Evolutionary conservation across 2,797 vertebrate species (phyloP).

Genomic region (Etheostoma perlongum): DNA sequence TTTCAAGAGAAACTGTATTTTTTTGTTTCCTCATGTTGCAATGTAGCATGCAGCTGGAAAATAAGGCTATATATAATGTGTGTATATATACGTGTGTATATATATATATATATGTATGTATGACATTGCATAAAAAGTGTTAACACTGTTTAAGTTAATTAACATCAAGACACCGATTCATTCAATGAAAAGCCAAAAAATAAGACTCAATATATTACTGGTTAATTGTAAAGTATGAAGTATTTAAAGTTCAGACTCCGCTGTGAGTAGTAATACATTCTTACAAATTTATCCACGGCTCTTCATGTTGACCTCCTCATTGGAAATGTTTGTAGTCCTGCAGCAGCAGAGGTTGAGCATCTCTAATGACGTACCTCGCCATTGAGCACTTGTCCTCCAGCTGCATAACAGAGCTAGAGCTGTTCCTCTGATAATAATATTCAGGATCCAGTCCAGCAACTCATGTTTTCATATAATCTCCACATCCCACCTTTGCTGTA

Average conservation of each 20-base stretch:
- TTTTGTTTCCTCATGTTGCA: constrained; percentile 33
- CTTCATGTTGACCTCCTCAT: constrained; percentile 18
- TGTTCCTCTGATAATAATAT: neutral
- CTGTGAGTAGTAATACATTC: constrained; percentile 44
- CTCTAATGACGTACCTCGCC: constrained; percentile 9
- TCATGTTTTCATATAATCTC: constrained; percentile 85
- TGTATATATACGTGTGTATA: neutral
- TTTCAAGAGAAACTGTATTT: constrained; percentile 1
- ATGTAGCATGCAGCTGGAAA: constrained; percentile 44
- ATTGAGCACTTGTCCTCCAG: constrained; percentile 17
- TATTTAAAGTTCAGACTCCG: constrained; percentile 46
- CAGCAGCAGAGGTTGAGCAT: constrained; percentile 29
- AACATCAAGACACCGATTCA: constrained; percentile 36
- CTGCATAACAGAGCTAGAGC: constrained; percentile 29
- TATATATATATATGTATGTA: neutral
- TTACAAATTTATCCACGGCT: constrained; percentile 1
- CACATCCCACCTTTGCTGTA: constrained; percentile 89
- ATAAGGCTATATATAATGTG: neutral
- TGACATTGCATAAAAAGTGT: constrained; percentile 20
- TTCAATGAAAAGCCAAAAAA: constrained; percentile 25
- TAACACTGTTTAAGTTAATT: constrained; percentile 75
- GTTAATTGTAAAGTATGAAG: constrained; percentile 29
- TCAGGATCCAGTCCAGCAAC: constrained; percentile 30
- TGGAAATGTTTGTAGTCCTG: constrained; percentile 11
- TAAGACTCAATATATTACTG: constrained; percentile 31